Conservation (phyloP, 92 coral and sea anemone genomes). For the Umimayanthus kanabou region DNA sequence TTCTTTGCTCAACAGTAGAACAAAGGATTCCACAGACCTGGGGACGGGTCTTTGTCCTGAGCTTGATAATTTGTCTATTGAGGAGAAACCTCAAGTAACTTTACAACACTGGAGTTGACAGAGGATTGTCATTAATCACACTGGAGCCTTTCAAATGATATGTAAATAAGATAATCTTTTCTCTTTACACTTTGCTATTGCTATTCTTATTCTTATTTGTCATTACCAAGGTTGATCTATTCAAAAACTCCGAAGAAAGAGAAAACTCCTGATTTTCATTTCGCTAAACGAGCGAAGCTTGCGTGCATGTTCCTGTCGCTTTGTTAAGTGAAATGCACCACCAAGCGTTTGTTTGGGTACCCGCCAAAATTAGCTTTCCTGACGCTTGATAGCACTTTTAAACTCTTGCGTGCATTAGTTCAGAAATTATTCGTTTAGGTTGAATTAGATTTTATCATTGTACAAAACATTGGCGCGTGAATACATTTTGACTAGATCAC, state of each 20-base stretch:
- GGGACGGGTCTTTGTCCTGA: conserved; percentile 59
- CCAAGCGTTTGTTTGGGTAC: conserved; percentile 40
- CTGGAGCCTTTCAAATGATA: conserved; percentile 69
- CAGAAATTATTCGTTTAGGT: conserved; percentile 43
- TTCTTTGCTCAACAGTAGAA: conserved; percentile 50
- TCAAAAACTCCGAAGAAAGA: conserved; percentile 57
- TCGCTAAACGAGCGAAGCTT: conserved; percentile 57
- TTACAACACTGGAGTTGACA: conserved; percentile 81
- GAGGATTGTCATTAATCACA: conserved; percentile 81
- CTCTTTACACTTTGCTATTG: conserved; percentile 71
- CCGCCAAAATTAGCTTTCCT: conserved; percentile 41
- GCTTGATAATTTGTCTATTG: conserved; percentile 81
- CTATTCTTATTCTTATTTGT: conserved; percentile 75
- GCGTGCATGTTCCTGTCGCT: conserved; percentile 28
- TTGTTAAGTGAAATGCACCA: conserved; percentile 32
- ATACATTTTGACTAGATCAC: conserved; percentile 51
- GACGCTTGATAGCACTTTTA: conserved; percentile 27
- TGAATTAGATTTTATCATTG: conserved; percentile 51
- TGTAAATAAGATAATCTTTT: conserved; percentile 81
- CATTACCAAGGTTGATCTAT: conserved; percentile 70
- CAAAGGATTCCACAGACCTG: conserved; percentile 55
- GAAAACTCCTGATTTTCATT: conserved; percentile 68
- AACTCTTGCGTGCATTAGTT: conserved; percentile 45
- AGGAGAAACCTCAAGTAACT: conserved; percentile 56
- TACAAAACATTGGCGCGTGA: conserved; percentile 52